Base-by-base conservation (phyloP, 1,140 invertebrate genomes). In the Saccostrea cuccullata region DNA sequence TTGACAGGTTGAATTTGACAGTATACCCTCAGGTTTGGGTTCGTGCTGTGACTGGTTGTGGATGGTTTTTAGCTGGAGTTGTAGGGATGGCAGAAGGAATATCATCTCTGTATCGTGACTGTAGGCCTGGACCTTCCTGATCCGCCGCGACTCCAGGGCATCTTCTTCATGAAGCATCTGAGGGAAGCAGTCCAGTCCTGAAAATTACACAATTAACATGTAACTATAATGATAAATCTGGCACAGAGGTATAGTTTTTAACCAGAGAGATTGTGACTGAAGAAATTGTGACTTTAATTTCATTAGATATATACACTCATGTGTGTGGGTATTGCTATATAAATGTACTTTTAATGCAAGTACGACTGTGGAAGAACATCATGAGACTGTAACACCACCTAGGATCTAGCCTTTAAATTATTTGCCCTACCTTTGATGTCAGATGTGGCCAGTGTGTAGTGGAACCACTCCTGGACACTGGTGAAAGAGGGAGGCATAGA, bases 401-500 rank as follows among this genome's bases (percentile, higher is more conserved):
- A 17, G 26, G 40, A 82, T 47, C 23, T 40, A 15, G 13, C 47
- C 30, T 84, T 20, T 47, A 47, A 47, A 6, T 47, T 47, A 36
- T 36, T 82, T 47, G 26, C 64, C 55, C 95, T 96, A 98, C 98
- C 98, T 96, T 99, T 98, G 84, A 99, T 97, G 95, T 98, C 98
- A 94, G 97, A 98, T 90, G 97, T 98, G 30, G 98, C 97, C 95
- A 99, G 99, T 0, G 98, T 98, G 95, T 99, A 99, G 91, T 98
- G 97, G 95, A 99, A 99, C 98, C 98, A 99, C 95, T 99, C 98
- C 91, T 98, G 97, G 13, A 98, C 95, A 26, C 97, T 97, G 94
- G 98, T 98, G 94, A 99, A 99, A 95, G 99, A 98, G 40, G 98
- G 98, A 82, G 98, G 98, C 95, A 99, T 99, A 30, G 98, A 96